Evolutionary conservation across 2,797 vertebrate genomes (phyloP), one percentile per base, ranked within the genome.

Genomic region (Leptodactylus fallax): DNA sequence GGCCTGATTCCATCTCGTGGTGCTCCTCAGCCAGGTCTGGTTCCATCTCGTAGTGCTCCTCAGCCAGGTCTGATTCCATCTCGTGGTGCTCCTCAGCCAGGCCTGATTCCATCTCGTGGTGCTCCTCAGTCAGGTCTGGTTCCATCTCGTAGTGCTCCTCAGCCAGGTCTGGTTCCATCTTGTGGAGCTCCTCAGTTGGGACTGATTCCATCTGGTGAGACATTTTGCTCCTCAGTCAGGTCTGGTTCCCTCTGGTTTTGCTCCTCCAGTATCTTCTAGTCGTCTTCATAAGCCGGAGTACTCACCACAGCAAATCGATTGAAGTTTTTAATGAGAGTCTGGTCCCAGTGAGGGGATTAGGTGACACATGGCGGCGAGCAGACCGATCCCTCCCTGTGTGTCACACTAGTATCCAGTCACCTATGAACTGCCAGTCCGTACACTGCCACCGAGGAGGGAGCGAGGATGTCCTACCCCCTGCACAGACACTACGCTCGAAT

Each of bases 301-400:
- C 8, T n/a, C 14, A 45, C 56, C 21, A 1, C 61, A n/a, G 10
- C 9, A 36, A n/a, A 82, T 14, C 19, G 61, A 53, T 82, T 82
- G 80, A 82, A 69, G 61, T 36, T 82, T 67, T 82, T 82, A 72
- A 82, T 69, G 61, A 82, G 36, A 65, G n/a, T 79, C 53, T 79
- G 51, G 78, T 23, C 56, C 27, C 47, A n/a, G 27, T 61, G 79
- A 45, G 17, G n/a, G 61, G 53, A 65, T 65, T 47, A 36, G 9
- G 69, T 72, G 69, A 72, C 69, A 9, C 36, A 45, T 21, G 36
- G 16, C 14, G 10, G 19, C 14, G 27, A 36, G 23, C 3, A 67
- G 63, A 14, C 0, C 45, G 49, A 12, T 49, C 67, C 65, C 81
- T 69, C 65, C 81, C 81, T 71, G 8, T 55, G 81, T 72, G 65